Evolutionary conservation across 2,113 vertebrate species (phyloP).

Genomic region (Nesoenas mayeri): DNA sequence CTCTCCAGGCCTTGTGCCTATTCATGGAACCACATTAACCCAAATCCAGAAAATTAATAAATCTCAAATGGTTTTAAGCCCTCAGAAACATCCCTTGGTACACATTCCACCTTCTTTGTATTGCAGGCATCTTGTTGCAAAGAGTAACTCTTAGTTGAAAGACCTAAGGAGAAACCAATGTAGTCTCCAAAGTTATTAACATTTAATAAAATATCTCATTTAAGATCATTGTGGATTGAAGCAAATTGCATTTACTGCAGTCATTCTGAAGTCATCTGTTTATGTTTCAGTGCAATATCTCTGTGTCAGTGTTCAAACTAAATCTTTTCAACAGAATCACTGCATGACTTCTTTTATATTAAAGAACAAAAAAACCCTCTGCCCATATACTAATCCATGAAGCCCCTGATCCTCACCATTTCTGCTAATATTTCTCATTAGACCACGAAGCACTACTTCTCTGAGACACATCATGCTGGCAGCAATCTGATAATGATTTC

Average conservation of each 20-base stretch:
- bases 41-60: constrained; percentile 73
- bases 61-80: constrained; percentile 61
- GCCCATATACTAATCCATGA: neutral
- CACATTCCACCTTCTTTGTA: constrained; percentile 16
- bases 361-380: neutral
- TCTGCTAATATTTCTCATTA: neutral
- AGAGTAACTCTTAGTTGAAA: constrained; percentile 44
- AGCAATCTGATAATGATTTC: neutral
- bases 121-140: constrained; percentile 19
- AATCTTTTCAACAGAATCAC: neutral
- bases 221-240: constrained; percentile 40
- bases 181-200: constrained; percentile 53
- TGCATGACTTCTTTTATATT: neutral
- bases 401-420: neutral
- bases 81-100: constrained; percentile 40
- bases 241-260: constrained; percentile 30
- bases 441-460: neutral
- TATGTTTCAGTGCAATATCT: neutral
- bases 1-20: constrained; percentile 71
- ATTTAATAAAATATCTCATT: constrained; percentile 54
- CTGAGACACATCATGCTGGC: neutral
- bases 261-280: constrained; percentile 4
- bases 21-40: constrained; percentile 71
- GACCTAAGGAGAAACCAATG: constrained; percentile 18
- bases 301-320: neutral